Percentiles rank a stretch among this genome's conserved stretches.
These are phyloP conservation scores for Knipowitschia caucasica DNA, from an alignment of 2,797 vertebrate species.

Conservation along the genomic window DNA sequence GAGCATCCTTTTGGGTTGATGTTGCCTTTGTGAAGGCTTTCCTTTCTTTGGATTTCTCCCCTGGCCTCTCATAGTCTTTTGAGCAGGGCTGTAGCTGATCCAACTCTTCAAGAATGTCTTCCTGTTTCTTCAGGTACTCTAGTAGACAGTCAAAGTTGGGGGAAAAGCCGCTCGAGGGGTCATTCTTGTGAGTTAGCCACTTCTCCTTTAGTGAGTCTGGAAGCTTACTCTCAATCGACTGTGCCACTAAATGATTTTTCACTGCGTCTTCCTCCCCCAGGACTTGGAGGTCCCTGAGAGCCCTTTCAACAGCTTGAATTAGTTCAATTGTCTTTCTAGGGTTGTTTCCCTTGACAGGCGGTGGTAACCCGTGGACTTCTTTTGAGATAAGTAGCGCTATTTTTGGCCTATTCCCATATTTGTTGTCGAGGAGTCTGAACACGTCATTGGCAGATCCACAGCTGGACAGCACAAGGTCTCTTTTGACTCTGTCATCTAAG, in stretches of 20 bases:
- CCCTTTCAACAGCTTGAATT: conserved; percentile 12
- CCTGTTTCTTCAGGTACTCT: conserved; percentile 13
- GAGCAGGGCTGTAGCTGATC: too few relatives aligned
- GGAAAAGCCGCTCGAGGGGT: conserved; percentile 2
- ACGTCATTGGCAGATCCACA: not conserved
- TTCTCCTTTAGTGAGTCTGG: not conserved
- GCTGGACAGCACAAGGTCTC: not conserved
- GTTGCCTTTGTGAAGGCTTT: conserved; percentile 13
- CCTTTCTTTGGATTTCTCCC: not conserved
- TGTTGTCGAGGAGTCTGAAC: not conserved
- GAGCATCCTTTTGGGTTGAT: not conserved
- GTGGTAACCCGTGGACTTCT: too few relatives aligned
- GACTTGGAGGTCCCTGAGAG: too few relatives aligned
- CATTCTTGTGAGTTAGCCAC: not conserved
- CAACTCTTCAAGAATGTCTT: conserved; percentile 14
- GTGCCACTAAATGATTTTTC: not conserved
- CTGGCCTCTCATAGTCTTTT: too few relatives aligned
- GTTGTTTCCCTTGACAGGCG: not conserved
- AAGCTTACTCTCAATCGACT: not conserved
- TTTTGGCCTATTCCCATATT: conserved; percentile 5
- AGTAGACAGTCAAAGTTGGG: conserved; percentile 9
- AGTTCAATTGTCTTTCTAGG: conserved; percentile 14
- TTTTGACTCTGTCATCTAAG: not conserved
- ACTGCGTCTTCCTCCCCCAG: not conserved
- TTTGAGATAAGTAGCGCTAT: too few relatives aligned